Base-by-base conservation (phyloP, 2,113 vertebrate genomes). In the Athene cunicularia region DNA sequence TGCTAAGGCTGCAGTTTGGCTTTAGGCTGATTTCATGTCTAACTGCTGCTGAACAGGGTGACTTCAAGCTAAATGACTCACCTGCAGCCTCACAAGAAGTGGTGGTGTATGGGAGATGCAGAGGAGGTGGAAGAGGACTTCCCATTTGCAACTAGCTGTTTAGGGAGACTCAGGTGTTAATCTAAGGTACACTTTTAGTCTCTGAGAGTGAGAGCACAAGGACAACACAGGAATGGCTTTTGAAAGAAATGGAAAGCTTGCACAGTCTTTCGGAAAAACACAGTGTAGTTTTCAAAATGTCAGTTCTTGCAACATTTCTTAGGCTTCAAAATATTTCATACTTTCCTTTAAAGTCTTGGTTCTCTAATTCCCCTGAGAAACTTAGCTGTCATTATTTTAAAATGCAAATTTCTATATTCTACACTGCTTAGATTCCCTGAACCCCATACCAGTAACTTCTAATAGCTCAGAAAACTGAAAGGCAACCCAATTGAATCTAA, bases 31-130 rank as follows among this genome's bases (percentile, higher is more conserved):
- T 77, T 86, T 74, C 14, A 27, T 10, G 20, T 49, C 58, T 55
- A 13, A 70, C 49, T 92, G 82, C 84, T 66, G 75, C 71, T 45
- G 22, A 27, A 18, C 59, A 82, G 49, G 17, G n/a, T 70, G 82
- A 24, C 30, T 76, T 72, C n/a, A 15, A 59, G 76, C 32, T 30
- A 9, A 35, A 22, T 8, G 68, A 58, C 41, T 87, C 59, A 19
- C 62, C 55, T 49, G 45, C 41, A 83, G 71, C 67, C 62, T 91
- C 64, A 15, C 18, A 15, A 39, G 56, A 17, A 18, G 18, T 12
- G 17, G 2, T 10, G n/a, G 41, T 6, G 14, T 5, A 0, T n/a
- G 56, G 30, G 21, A 43, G 49, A 11, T 0, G 1, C 0, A 12
- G 43, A 43, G 28, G 41, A 77, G 24, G 8, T 16, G 16, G 58